phyloP scores from a whole-genome alignment of 1,140 invertebrate species.

The Thaumetopoea pityocampa region DNA sequence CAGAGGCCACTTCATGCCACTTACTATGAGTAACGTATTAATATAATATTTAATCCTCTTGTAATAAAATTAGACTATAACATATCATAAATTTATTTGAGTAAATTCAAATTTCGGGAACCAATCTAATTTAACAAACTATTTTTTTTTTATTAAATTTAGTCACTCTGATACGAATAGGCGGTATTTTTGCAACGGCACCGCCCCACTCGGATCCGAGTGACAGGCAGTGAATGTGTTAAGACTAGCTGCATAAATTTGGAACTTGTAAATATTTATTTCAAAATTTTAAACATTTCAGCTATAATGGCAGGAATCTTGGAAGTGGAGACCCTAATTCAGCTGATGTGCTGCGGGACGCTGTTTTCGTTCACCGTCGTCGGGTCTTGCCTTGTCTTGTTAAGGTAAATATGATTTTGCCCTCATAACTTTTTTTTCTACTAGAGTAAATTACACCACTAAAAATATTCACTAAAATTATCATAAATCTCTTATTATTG shows the following conservation, averaged over 20 bases:
- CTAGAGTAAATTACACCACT: not conserved
- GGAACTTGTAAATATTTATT: not conserved
- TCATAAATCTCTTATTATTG: constrained; percentile 2
- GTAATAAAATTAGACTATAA: too few relatives aligned
- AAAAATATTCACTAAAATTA: constrained; percentile 13
- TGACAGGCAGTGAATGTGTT: too few relatives aligned
- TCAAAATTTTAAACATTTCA: constrained; percentile 30
- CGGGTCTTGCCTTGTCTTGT: constrained; percentile 88
- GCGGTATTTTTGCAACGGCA: too few relatives aligned
- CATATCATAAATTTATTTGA: too few relatives aligned
- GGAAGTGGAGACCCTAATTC: constrained; percentile 88
- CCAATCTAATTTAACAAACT: too few relatives aligned
- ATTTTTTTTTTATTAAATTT: too few relatives aligned
- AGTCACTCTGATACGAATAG: too few relatives aligned
- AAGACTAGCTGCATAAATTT: not conserved
- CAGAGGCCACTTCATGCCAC: too few relatives aligned
- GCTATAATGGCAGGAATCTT: constrained; percentile 90
- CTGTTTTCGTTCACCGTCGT: constrained; percentile 94
- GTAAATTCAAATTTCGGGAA: too few relatives aligned
- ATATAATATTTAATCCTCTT: too few relatives aligned
- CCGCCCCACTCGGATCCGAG: too few relatives aligned
- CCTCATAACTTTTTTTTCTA: not conserved
- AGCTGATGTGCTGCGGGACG: constrained; percentile 96
- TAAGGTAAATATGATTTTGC: constrained; percentile 77
- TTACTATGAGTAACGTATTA: too few relatives aligned